phyloP scores from a whole-genome alignment of 2,888 invertebrate genomes.

The Drosophila suboccidentalis region DNA sequence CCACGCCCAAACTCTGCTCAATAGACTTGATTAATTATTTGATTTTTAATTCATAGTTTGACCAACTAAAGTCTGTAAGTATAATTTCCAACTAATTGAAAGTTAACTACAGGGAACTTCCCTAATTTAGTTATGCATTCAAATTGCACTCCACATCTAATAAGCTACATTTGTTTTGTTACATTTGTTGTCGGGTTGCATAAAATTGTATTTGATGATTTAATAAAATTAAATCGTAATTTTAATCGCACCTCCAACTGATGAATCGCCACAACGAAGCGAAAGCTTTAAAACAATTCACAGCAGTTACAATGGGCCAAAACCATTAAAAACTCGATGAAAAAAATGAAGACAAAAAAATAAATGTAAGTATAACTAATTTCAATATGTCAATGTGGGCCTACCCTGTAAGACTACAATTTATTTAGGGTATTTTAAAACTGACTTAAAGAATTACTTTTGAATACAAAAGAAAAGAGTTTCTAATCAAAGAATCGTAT shows the following conservation, averaged over 20 bases:
- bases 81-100: not conserved
- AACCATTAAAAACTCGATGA: not conserved
- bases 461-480: too few species aligned
- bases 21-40: not conserved
- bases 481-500: not conserved
- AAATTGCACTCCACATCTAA: constrained; percentile 30
- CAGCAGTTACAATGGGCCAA: constrained; percentile 48
- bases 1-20: constrained; percentile 3
- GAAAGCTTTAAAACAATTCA: constrained; percentile 65
- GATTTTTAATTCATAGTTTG: constrained; percentile 7
- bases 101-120: not conserved
- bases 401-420: not conserved
- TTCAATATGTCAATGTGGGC: not conserved
- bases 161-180: constrained; percentile 47
- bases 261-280: constrained; percentile 50
- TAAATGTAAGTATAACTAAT: constrained; percentile 1
- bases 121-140: constrained; percentile 44
- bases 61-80: constrained; percentile 16
- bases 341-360: constrained; percentile 10
- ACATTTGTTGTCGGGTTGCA: constrained; percentile 69
- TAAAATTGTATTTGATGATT: constrained; percentile 74
- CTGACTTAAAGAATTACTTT: too few species aligned
- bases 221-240: constrained; percentile 79
- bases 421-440: not conserved
- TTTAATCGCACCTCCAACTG: constrained; percentile 66